A percentile compares a stretch with the other conserved stretches of the same genome.
These are phyloP conservation scores for Dicranocentrus wangi DNA, from an alignment of 2,888 invertebrate species.

Conservation along the genomic window DNA sequence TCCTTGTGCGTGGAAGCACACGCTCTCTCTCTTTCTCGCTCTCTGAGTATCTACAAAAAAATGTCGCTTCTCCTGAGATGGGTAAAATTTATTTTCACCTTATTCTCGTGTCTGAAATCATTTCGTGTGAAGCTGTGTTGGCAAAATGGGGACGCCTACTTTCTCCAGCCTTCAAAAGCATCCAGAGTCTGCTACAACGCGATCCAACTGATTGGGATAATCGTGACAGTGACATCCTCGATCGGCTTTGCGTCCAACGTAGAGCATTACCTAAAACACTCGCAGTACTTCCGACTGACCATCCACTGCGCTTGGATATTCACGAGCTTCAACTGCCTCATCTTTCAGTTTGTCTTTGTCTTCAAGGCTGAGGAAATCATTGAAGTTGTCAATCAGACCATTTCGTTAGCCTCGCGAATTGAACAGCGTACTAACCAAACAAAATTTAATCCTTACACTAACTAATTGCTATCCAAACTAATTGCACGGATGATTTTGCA, in stretches of 20 bases:
- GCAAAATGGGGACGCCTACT: background rate
- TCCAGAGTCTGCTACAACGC: background rate
- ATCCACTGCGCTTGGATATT: too few relatives aligned
- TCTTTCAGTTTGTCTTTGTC: background rate
- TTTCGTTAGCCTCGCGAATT: background rate
- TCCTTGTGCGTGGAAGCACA: too few relatives aligned
- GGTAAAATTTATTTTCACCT: background rate
- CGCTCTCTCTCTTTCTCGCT: too few relatives aligned
- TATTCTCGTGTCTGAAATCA: background rate
- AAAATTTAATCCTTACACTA: too few relatives aligned
- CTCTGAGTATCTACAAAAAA: too few relatives aligned
- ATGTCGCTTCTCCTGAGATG: too few relatives aligned
- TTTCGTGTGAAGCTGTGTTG: background rate
- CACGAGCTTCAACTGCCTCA: background rate
- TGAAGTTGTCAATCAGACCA: background rate
- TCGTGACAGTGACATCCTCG: background rate
- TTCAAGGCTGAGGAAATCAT: conserved; percentile 1
- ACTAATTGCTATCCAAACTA: background rate
- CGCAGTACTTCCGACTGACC: background rate
- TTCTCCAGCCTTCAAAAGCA: background rate
- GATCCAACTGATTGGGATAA: background rate
- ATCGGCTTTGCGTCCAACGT: background rate
- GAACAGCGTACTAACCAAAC: too few relatives aligned
- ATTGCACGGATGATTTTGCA: background rate
- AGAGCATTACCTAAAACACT: background rate